These are phyloP conservation scores for Drosophila ananassae DNA, from an alignment of 1,140 invertebrate species.

Conservation along the genomic window DNA sequence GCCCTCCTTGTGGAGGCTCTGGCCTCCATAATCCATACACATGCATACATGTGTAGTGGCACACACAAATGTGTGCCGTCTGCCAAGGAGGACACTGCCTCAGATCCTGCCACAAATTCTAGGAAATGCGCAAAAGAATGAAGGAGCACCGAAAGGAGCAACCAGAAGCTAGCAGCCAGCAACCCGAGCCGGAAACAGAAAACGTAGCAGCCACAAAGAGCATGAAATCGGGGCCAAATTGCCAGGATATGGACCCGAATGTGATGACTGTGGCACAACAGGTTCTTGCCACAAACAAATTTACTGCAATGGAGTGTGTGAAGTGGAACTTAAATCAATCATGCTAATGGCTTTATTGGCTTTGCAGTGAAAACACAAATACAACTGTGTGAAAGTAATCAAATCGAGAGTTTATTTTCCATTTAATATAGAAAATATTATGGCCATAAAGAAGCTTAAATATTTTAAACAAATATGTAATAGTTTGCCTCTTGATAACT, in stretches of 20 bases:
- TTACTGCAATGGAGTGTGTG: conserved; percentile 49
- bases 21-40: conserved; percentile 2
- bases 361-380: not conserved
- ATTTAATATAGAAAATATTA: not conserved
- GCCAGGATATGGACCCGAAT: conserved; percentile 68
- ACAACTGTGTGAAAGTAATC: not conserved
- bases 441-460: not conserved
- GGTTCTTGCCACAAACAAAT: conserved; percentile 60
- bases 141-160: conserved; percentile 17
- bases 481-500: not conserved
- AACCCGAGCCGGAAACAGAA: not conserved
- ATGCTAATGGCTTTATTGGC: conserved; percentile 68
- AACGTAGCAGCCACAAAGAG: conserved; percentile 35
- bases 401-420: not conserved
- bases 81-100: conserved; percentile 60
- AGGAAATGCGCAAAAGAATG: conserved; percentile 56
- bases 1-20: not conserved
- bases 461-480: not conserved
- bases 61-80: conserved; percentile 16
- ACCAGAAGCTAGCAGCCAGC: too few relatives aligned
- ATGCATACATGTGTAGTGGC: conserved; percentile 6
- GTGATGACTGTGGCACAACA: conserved; percentile 58
- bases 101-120: conserved; percentile 78
- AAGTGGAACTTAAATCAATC: conserved; percentile 64
- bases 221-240: conserved; percentile 63